These are phyloP conservation scores for Siphamia tubifer DNA, from an alignment of 2,113 vertebrate species.

Conservation along the genomic window DNA sequence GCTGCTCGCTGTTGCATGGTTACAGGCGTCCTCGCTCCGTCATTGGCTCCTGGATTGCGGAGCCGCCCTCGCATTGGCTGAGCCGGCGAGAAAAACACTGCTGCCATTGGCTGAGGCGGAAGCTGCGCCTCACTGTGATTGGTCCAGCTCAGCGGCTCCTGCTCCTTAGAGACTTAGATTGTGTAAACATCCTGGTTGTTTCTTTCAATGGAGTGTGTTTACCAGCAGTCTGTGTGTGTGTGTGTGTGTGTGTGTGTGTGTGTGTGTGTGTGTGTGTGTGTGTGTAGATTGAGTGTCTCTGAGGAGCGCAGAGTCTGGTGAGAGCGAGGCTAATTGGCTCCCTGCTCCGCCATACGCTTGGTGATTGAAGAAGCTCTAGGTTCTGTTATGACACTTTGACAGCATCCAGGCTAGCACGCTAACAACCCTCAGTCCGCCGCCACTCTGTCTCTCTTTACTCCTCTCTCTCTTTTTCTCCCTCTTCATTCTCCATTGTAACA, in stretches of 20 bases:
- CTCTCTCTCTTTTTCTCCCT: not conserved
- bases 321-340: slow-evolving; percentile 72
- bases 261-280: not conserved
- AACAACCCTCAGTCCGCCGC: slow-evolving; percentile 40
- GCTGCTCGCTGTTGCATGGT: slow-evolving; percentile 80
- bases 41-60: slow-evolving; percentile 61
- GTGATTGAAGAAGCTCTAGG: slow-evolving; percentile 47
- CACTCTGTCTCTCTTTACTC: slow-evolving; percentile 3
- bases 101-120: slow-evolving; percentile 56
- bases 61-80: slow-evolving; percentile 55
- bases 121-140: slow-evolving; percentile 50
- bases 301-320: slow-evolving; percentile 56
- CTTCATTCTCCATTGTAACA: slow-evolving; percentile 15
- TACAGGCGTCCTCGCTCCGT: slow-evolving; percentile 67
- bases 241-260: slow-evolving; percentile 26
- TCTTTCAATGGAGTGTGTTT: slow-evolving; percentile 79
- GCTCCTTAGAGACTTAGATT: slow-evolving; percentile 74
- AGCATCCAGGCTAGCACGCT: slow-evolving; percentile 40
- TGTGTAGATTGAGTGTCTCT: slow-evolving; percentile 49
- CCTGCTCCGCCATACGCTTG: slow-evolving; percentile 33
- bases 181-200: slow-evolving; percentile 72
- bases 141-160: slow-evolving; percentile 38
- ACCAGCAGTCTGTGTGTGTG: slow-evolving; percentile 34
- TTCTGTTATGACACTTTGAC: slow-evolving; percentile 63
- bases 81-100: slow-evolving; percentile 12